Percentiles rank a stretch among this genome's conserved stretches.
Evolutionary conservation across 2,113 vertebrate genomes (phyloP).

Genomic region (human (Homo sapiens)): GRCh38 chr2:155730001-155730500

Average conservation of each 20-base stretch:
- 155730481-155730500: neutral
- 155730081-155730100: neutral
- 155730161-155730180: conserved; percentile 52
- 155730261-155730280: conserved; percentile 86
- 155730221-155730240: conserved; percentile 80
- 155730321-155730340: conserved; percentile 82
- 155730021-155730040: neutral
- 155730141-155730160: neutral
- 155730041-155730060: neutral
- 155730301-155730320: conserved; percentile 83
- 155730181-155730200: conserved; percentile 46
- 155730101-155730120: conserved; percentile 3
- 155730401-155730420: neutral
- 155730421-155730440: neutral
- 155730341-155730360: conserved; percentile 52
- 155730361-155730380: conserved; percentile 29
- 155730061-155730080: neutral
- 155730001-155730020: neutral
- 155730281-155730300: conserved; percentile 87
- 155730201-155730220: conserved; percentile 74
- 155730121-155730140: neutral
- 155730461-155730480: conserved; percentile 31
- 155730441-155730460: neutral
- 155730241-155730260: conserved; percentile 89
- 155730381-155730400: conserved; percentile 26